phyloP scores from a whole-genome alignment of 2,797 vertebrate genomes.

The Danio tinwini region DNA sequence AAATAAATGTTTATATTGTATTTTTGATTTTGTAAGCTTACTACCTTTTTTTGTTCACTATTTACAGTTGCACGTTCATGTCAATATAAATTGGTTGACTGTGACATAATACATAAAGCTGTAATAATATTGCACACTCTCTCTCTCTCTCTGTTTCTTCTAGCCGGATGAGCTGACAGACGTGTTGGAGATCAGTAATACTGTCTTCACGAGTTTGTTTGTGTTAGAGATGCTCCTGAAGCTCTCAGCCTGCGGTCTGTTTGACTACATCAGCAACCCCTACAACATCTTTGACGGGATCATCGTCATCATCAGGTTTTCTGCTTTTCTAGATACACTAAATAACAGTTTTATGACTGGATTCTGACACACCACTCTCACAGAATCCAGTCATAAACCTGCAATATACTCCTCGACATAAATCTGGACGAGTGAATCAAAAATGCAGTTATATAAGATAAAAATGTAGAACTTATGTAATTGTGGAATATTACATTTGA shows the following conservation, averaged over 20 bases:
- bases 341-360: no score
- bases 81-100: neutral
- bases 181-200: constrained; percentile 68
- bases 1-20: no score
- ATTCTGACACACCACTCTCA: no score
- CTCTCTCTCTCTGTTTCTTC: neutral
- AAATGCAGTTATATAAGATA: no score
- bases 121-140: neutral
- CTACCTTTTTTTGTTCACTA: no score
- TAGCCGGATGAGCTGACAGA: constrained; percentile 93
- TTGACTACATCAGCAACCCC: constrained; percentile 59
- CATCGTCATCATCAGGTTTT: constrained; percentile 62
- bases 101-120: neutral
- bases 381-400: no score
- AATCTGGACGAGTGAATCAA: no score
- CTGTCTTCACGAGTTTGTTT: constrained; percentile 64
- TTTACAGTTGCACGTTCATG: neutral
- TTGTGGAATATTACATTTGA: no score
- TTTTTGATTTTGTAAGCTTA: no score
- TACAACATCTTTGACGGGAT: constrained; percentile 63
- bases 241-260: constrained; percentile 55
- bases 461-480: no score
- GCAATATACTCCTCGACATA: no score
- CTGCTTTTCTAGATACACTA: neutral
- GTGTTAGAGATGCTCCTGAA: constrained; percentile 63